Conservation (phyloP, 2,888 invertebrate species). For the Leptothorax acervorum region DNA sequence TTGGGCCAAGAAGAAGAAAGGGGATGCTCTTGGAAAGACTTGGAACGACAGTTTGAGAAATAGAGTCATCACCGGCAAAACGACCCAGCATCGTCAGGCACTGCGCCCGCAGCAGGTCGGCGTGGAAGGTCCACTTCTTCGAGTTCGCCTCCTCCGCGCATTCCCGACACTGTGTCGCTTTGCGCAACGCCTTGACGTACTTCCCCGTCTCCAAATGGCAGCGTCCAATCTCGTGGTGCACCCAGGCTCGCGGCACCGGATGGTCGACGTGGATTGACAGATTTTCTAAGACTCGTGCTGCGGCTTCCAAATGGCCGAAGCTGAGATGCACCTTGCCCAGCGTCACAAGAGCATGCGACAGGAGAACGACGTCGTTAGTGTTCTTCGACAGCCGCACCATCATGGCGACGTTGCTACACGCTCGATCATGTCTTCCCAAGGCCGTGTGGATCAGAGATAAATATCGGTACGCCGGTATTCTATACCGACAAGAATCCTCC, state of each 20-base stretch:
- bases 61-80: slow-evolving; percentile 60
- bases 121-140: slow-evolving; percentile 79
- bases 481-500: slow-evolving; percentile 69
- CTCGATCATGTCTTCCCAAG: slow-evolving; percentile 79
- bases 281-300: slow-evolving; percentile 77
- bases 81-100: slow-evolving; percentile 75
- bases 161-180: slow-evolving; percentile 71
- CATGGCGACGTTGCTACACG: slow-evolving; percentile 72
- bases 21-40: not conserved
- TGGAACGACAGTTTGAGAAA: slow-evolving; percentile 39
- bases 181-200: slow-evolving; percentile 68
- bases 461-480: slow-evolving; percentile 73
- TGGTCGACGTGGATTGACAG: slow-evolving; percentile 62
- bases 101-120: slow-evolving; percentile 78
- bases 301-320: slow-evolving; percentile 79
- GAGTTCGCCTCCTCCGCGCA: slow-evolving; percentile 72
- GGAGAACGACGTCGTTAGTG: slow-evolving; percentile 64
- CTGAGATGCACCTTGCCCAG: slow-evolving; percentile 80
- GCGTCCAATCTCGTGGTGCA: slow-evolving; percentile 74
- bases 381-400: slow-evolving; percentile 76
- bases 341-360: slow-evolving; percentile 73
- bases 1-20: not conserved
- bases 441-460: slow-evolving; percentile 76
- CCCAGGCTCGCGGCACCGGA: slow-evolving; percentile 70
- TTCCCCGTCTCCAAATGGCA: slow-evolving; percentile 79